Base-by-base conservation (phyloP, 2,113 vertebrate genomes). In the Alosa alosa region DNA sequence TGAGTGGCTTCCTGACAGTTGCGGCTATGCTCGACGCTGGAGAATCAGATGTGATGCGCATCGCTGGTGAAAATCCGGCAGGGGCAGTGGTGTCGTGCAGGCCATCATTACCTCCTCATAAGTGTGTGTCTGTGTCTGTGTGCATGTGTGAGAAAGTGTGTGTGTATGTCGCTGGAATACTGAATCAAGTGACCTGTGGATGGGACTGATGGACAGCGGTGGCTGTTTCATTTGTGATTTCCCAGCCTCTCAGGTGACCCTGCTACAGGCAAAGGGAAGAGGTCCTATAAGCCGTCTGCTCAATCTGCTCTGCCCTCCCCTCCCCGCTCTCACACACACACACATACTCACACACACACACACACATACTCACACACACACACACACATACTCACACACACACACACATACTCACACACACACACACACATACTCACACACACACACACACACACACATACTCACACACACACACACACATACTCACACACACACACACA, bases 41-140 rank as follows among this genome's bases (percentile, higher is more conserved):
- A 87, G 86, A 85, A 88, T 89, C 83, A 86, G 44, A 89, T 72
- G 52, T 78, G 81, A 84, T 83, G 88, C n/a, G 39, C 86, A 84
- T 50, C 72, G 55, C 83, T 50, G 41, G 52, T 72, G 81, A 64
- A 83, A 81, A 55, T 78, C 72, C 83, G 50, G 25, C 81, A 55
- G 50, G 68, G 82, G 83, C 60, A 84, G 84, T 64, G 85, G 85
- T 81, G 75, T 47, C 0, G 9, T 82, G 83, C 25, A 81, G 84
- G 84, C 82, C 86, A 84, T 85, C 60, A 78, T 68, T 86, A 78
- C 64, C 25, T 31, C 36, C 72, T 39, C 72, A 78, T 15, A 17
- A 15, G 72, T 81, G 31, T 55, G 81, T 83, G 41, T 1, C 41
- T 86, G 88, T 68, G 85, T 89, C 83, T 78, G 84, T 86, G 64